Evolutionary conservation across 1,140 invertebrate species (phyloP).

Genomic region (Rhopalosiphum maidis): DNA sequence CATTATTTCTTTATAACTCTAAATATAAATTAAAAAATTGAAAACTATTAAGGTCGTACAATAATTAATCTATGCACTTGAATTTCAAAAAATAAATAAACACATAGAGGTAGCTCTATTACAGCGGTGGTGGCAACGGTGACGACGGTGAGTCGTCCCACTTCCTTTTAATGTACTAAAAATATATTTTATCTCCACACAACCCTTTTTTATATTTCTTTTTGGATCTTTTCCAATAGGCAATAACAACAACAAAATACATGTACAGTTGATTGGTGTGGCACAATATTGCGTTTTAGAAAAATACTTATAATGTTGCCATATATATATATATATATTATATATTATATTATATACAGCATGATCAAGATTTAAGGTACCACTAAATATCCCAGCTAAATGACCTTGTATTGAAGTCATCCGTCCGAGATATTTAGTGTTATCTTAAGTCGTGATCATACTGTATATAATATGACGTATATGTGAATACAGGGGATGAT

Average conservation of each 20-base stretch:
- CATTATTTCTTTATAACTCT: neutral
- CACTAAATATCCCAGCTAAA: too few relatives aligned
- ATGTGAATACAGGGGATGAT: neutral
- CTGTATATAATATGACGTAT: too few relatives aligned
- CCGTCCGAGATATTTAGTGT: too few relatives aligned
- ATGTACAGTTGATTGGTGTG: neutral
- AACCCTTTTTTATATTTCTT: neutral
- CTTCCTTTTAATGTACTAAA: slow-evolving; percentile 16
- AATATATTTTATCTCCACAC: slow-evolving; percentile 1
- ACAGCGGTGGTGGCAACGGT: neutral
- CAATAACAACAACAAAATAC: slow-evolving; percentile 1
- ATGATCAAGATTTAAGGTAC: too few relatives aligned
- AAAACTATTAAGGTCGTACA: neutral
- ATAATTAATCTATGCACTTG: neutral
- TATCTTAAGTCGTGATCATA: too few relatives aligned
- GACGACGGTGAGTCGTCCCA: neutral
- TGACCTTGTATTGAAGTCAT: too few relatives aligned
- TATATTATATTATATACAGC: too few relatives aligned
- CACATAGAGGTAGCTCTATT: neutral
- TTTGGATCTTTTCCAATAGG: slow-evolving; percentile 13
- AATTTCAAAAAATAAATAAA: slow-evolving; percentile 26
- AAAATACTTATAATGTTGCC: neutral
- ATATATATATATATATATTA: neutral
- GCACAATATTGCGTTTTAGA: slow-evolving; percentile 7
- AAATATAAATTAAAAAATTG: neutral